Conservation (phyloP, 2,797 vertebrate species). For the Valencia hispanica region DNA sequence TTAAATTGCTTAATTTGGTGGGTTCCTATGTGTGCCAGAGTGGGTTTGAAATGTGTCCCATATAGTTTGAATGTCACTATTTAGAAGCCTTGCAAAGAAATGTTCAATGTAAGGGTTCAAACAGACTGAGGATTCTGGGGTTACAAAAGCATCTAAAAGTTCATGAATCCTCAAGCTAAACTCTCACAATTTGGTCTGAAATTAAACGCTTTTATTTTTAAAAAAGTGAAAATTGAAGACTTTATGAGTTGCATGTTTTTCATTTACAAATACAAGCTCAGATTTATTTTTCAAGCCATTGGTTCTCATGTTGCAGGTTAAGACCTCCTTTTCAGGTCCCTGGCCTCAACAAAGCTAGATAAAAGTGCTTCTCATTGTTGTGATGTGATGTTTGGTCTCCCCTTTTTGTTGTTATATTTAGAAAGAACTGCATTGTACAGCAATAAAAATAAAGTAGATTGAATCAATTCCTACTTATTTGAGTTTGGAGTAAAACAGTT, state of each 20-base stretch:
- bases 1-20: slow-evolving; percentile 41
- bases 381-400: background rate
- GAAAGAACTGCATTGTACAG: background rate
- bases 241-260: background rate
- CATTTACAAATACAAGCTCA: background rate
- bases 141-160: background rate
- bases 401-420: background rate
- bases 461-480: background rate
- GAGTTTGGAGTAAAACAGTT: background rate
- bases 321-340: background rate
- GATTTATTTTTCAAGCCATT: background rate
- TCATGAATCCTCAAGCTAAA: background rate
- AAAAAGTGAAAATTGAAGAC: background rate
- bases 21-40: background rate
- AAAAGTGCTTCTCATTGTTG: background rate
- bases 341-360: background rate
- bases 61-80: background rate
- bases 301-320: background rate
- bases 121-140: background rate
- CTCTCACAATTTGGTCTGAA: background rate
- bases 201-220: slow-evolving; percentile 32
- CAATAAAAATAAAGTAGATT: background rate
- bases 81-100: background rate
- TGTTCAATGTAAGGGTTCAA: background rate
- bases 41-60: background rate